These are phyloP conservation scores for Polymixis flavicincta DNA, from an alignment of 2,888 invertebrate species.

Conservation along the genomic window DNA sequence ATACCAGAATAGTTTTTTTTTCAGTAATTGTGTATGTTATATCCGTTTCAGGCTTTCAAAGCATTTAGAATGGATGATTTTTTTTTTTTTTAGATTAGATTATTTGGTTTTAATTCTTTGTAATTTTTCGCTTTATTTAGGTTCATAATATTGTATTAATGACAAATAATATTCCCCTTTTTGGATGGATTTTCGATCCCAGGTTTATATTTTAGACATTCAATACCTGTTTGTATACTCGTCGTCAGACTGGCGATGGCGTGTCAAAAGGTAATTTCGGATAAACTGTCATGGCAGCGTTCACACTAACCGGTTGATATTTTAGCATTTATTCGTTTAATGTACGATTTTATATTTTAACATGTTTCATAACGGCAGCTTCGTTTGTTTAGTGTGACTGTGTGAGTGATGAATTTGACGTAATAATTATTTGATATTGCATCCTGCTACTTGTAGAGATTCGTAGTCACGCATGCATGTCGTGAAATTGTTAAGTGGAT, in stretches of 20 bases:
- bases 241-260: conserved; percentile 50
- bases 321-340: conserved; percentile 51
- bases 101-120: not conserved
- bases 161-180: not conserved
- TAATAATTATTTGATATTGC: not conserved
- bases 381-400: conserved; percentile 17
- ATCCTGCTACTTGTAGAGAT: not conserved
- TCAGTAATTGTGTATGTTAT: not conserved
- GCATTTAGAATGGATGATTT: not conserved
- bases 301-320: conserved; percentile 66
- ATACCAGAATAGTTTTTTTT: not conserved
- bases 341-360: conserved; percentile 52
- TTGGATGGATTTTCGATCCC: not conserved
- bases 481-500: not conserved
- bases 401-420: conserved; percentile 2
- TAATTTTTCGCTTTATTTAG: no score
- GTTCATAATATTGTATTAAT: not conserved
- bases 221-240: conserved; percentile 21
- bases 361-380: conserved; percentile 30
- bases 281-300: conserved; percentile 50
- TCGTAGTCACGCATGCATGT: not conserved
- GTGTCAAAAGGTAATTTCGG: conserved; percentile 55
- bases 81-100: not conserved
- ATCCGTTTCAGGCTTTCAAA: not conserved
- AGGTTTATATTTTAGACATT: conserved; percentile 21